Base-by-base conservation (phyloP, 2,113 vertebrate genomes). In the Nanger granti region DNA sequence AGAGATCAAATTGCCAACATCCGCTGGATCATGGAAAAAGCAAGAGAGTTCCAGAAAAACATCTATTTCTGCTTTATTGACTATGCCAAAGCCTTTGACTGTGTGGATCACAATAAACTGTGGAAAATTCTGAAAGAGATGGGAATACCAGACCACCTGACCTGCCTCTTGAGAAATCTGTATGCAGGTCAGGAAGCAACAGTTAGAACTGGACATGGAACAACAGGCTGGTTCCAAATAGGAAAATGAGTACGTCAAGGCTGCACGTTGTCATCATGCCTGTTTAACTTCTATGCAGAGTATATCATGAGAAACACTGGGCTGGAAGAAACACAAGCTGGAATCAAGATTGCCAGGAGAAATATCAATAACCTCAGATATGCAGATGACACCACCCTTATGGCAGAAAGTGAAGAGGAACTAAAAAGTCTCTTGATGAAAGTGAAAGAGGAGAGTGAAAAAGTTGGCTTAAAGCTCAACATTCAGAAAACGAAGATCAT, bases 281-380 rank as follows among this genome's bases (percentile, higher is more conserved):
- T 66, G n/a, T 66, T 66, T 66, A 66, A 66, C 31, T 34, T 34
- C 0, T 66, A 66, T 18, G 62, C 31, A 34, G 62, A 66, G 3
- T 34, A 17, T 15, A 34, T 66, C 62, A 66, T 17, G 14, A 34
- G 62, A 34, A 66, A 66, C 0, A 2, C 64, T n/a, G 15, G 64
- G 7, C 31, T 66, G 7, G 64, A 66, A 9, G 31, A 66, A 34
- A 3, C 15, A 66, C 31, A 66, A 66, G 64, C 3, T 34, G 4
- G 64, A 17, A 34, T 18, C 3, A 34, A 66, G 31, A 34, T 34
- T 34, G 14, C 15, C 0, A 0, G 31, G 31, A 4, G 7, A 66
- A 66, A 18, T 18, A 66, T 8, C 31, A 66, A 8, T 34, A 34
- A 66, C 64, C 31, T 66, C 31, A 34, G 31, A 34, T 34, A 18